Evolutionary conservation across 1,140 invertebrate species (phyloP).

Genomic region (Odontomachus brunneus): DNA sequence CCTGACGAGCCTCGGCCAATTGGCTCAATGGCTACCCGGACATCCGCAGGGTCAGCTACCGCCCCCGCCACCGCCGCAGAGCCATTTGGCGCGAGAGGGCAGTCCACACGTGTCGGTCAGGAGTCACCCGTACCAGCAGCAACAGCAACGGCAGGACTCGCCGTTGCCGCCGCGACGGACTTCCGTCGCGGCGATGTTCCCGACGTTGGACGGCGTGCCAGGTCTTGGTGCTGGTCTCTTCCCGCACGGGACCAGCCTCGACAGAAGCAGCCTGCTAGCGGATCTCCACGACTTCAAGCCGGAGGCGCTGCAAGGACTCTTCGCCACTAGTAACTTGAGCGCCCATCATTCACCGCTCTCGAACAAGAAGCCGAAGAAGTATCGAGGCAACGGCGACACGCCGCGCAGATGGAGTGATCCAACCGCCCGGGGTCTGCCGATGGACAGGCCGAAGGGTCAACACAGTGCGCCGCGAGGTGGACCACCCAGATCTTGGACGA

Average conservation of each 20-base stretch:
- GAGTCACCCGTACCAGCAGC: conserved; percentile 69
- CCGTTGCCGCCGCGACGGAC: conserved; percentile 72
- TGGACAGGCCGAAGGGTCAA: conserved; percentile 92
- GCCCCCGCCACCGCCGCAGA: conserved; percentile 56
- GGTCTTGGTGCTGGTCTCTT: conserved; percentile 77
- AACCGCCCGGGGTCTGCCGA: conserved; percentile 77
- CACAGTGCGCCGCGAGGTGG: conserved; percentile 95
- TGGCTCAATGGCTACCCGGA: conserved; percentile 82
- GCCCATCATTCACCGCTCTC: conserved; percentile 69
- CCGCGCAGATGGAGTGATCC: conserved; percentile 81
- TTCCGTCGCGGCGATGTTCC: conserved; percentile 78
- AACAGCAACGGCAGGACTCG: conserved; percentile 76
- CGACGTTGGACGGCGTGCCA: conserved; percentile 78
- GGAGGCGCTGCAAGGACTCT: conserved; percentile 81
- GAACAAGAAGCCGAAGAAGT: conserved; percentile 79
- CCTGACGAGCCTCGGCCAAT: conserved; percentile 81
- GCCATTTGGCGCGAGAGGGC: conserved; percentile 74
- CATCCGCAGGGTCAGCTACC: conserved; percentile 76
- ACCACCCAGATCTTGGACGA: conserved; percentile 95
- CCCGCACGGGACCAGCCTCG: conserved; percentile 76
- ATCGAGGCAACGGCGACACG: conserved; percentile 71
- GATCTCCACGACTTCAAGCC: conserved; percentile 83
- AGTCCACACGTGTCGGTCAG: conserved; percentile 76
- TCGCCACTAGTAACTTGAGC: conserved; percentile 73
- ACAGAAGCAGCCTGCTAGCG: conserved; percentile 75